These are phyloP conservation scores for Micrasema longulum DNA, from an alignment of 1,140 invertebrate genomes.

Conservation along the genomic window DNA sequence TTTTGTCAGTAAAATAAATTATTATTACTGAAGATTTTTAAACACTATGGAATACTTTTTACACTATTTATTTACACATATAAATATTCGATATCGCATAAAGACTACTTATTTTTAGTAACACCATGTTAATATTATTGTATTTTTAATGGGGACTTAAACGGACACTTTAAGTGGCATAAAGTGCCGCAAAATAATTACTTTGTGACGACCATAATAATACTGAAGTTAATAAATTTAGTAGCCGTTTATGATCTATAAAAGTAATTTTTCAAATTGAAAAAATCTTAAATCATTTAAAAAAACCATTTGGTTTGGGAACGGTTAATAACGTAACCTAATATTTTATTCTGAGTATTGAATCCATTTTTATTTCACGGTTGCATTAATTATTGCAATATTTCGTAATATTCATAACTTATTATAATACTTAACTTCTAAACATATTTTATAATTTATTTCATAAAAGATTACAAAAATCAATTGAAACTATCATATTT, in stretches of 20 bases:
- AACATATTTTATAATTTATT: too few species aligned
- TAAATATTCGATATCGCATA: conserved; percentile 19
- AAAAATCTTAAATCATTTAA: conserved; percentile 28
- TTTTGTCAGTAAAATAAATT: conserved; percentile 4
- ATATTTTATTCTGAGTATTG: too few species aligned
- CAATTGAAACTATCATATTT: neutral
- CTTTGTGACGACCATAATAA: too few species aligned
- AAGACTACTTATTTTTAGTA: conserved; percentile 3
- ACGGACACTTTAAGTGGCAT: conserved; percentile 21
- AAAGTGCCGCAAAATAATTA: conserved; percentile 21
- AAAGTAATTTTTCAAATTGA: conserved; percentile 28
- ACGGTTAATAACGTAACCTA: too few species aligned
- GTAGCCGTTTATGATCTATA: neutral
- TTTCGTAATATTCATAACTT: conserved; percentile 1
- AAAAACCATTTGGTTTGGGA: too few species aligned
- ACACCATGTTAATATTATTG: conserved; percentile 1
- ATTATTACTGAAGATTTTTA: neutral
- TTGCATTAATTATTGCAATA: too few species aligned
- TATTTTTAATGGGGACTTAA: neutral
- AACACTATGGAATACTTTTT: conserved; percentile 5
- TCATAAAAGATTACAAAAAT: conserved; percentile 12
- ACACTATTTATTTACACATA: conserved; percentile 22
- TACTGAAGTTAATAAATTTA: neutral
- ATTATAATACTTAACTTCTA: neutral
- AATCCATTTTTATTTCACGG: too few species aligned